Base-by-base conservation (phyloP, 2,888 invertebrate genomes). In the Andricus quercusramuli region DNA sequence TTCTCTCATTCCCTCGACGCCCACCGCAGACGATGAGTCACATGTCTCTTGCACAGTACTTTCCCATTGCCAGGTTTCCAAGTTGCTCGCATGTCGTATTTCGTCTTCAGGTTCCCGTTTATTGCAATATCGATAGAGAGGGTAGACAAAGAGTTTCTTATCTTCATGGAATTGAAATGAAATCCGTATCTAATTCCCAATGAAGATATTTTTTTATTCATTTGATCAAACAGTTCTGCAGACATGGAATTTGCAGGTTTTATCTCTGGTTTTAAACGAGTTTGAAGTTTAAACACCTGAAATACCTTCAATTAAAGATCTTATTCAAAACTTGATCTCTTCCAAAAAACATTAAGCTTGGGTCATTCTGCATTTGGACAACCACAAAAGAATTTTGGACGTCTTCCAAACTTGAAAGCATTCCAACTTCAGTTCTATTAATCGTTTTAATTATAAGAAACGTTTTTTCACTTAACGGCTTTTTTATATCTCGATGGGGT, bases 1-100 rank as follows among this genome's bases (percentile, higher is more conserved):
- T 80, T 41, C 62, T 25, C 66, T 77, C 29, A 66, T 51, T 67
- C 79, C 70, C 78, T 85, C 82, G 70, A 86, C 84, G 85, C 85
- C 88, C 83, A 85, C 86, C 47, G 25, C 25, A 83, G 82, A 83
- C 86, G 87, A 89, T 89, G 89, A 89, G 84, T 89, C 89, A 88
- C 87, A 20, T 29, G 29, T 70, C 70, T 51, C 51, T 51, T 70
- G 77, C 79, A 80, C 79, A 70, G 76, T 79, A 79, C 80, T 80
- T 82, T 80, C 64, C 79, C 80, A 64, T 82, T 82, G 78, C 64
- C 80, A 80, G 6, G 17, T 82, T 81, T 77, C 78, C 80, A 74
- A 77, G 83, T 80, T 77, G 67, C 80, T 51, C 51, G 20, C 47
- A 51, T 51, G 29, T 29, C 25, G 29, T 70, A 70, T 17, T 70